A percentile compares a stretch with the other conserved stretches of the same genome.
phyloP scores from a whole-genome alignment of 2,888 invertebrate genomes.

The Diaperis boleti region DNA sequence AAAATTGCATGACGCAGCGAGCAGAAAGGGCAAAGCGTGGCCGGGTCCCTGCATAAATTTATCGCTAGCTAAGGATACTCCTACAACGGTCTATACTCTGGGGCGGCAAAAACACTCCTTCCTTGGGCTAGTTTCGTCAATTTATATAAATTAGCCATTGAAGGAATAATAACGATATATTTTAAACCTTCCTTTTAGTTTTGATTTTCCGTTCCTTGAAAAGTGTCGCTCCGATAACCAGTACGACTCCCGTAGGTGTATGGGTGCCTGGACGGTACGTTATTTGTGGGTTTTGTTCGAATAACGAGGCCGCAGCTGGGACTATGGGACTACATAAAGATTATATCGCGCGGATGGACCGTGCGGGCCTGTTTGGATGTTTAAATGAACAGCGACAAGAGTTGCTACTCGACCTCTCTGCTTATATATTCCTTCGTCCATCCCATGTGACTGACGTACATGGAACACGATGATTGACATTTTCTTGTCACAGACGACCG shows the following conservation, averaged over 20 bases:
- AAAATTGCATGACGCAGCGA: slow-evolving; percentile 33
- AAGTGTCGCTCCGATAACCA: no score
- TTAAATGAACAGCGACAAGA: slow-evolving; percentile 56
- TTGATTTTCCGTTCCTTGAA: no score
- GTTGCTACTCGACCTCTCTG: slow-evolving; percentile 46
- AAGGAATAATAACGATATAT: no score
- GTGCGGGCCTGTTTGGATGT: slow-evolving; percentile 48
- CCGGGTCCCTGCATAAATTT: slow-evolving; percentile 23
- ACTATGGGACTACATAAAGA: slow-evolving; percentile 27
- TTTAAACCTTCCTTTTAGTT: no score
- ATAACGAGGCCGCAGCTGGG: slow-evolving; percentile 9
- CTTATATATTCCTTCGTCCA: slow-evolving; percentile 37
- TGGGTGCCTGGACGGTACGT: background rate
- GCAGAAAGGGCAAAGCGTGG: slow-evolving; percentile 11
- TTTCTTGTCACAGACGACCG: slow-evolving; percentile 36
- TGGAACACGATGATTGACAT: slow-evolving; percentile 33
- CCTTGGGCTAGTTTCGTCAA: slow-evolving; percentile 6
- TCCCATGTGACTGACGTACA: slow-evolving; percentile 32
- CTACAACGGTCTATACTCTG: background rate
- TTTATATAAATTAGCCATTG: slow-evolving; percentile 26
- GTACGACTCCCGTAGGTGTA: no score
- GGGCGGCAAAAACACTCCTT: slow-evolving; percentile 11
- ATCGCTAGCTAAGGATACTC: slow-evolving; percentile 13
- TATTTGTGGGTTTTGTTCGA: slow-evolving; percentile 13
- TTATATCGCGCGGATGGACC: slow-evolving; percentile 29